Conservation (phyloP, 2,797 vertebrate genomes). For the Cryptoblepharus egeriae region DNA sequence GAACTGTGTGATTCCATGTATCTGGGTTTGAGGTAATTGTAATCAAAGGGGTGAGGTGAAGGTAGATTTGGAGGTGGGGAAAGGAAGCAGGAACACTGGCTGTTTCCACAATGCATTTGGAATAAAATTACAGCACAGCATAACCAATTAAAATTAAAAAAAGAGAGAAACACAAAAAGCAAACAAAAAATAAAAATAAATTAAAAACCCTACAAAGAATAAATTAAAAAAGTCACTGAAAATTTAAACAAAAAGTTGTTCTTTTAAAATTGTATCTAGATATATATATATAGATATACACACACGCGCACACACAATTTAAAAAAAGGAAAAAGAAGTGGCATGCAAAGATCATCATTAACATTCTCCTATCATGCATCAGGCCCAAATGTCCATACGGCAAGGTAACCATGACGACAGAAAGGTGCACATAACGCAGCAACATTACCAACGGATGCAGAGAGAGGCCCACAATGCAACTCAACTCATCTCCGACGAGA, state of each 20-base stretch:
- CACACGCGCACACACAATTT: not conserved
- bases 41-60: slow-evolving; percentile 41
- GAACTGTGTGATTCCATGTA: slow-evolving; percentile 75
- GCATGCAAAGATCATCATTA: slow-evolving; percentile 91
- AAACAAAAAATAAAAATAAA: slow-evolving; percentile 55
- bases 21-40: slow-evolving; percentile 60
- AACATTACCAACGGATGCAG: slow-evolving; percentile 98
- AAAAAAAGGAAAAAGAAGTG: slow-evolving; percentile 71
- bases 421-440: slow-evolving; percentile 93
- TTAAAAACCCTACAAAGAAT: slow-evolving; percentile 59
- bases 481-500: slow-evolving; percentile 81
- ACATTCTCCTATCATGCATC: slow-evolving; percentile 99
- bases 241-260: slow-evolving; percentile 19
- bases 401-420: slow-evolving; percentile 94
- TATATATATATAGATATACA: slow-evolving; percentile 42
- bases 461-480: slow-evolving; percentile 99
- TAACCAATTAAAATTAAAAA: slow-evolving; percentile 75
- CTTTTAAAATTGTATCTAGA: slow-evolving; percentile 50
- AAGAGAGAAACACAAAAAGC: slow-evolving; percentile 50
- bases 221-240: slow-evolving; percentile 14
- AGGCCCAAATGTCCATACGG: slow-evolving; percentile 85
- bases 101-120: slow-evolving; percentile 82
- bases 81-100: slow-evolving; percentile 86
- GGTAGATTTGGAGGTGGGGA: not conserved
- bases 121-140: slow-evolving; percentile 82